A percentile compares a stretch with the other conserved stretches of the same genome.
phyloP scores from a whole-genome alignment of 2,797 vertebrate genomes.

The Antrozous pallidus region DNA sequence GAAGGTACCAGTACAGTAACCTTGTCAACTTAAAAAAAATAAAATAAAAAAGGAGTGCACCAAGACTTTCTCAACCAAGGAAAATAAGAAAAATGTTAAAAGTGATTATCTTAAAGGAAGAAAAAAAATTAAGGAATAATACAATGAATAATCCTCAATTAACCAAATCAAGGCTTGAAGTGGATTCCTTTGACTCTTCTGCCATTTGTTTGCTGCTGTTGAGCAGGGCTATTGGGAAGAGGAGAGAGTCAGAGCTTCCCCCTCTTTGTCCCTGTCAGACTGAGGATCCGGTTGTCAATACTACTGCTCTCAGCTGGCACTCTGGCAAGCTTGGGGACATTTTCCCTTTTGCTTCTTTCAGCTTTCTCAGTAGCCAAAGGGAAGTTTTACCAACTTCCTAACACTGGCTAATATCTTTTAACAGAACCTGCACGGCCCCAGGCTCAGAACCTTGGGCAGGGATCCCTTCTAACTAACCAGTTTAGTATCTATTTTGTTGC shows the following conservation, averaged over 20 bases:
- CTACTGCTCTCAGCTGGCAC: background rate
- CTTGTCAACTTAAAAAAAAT: background rate
- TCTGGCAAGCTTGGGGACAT: background rate
- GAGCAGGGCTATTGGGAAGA: background rate
- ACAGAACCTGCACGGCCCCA: background rate
- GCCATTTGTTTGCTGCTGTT: background rate
- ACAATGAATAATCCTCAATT: background rate
- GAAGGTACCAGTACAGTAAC: background rate
- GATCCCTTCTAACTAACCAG: background rate
- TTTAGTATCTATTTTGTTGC: constrained; percentile 19
- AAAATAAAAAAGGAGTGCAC: no score
- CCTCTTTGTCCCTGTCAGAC: background rate
- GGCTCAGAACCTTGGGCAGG: constrained; percentile 1
- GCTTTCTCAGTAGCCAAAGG: background rate
- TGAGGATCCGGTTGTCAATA: background rate
- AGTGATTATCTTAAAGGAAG: constrained; percentile 7
- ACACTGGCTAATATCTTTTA: background rate
- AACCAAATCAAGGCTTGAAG: background rate
- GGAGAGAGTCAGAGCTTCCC: background rate
- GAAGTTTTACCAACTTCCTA: background rate
- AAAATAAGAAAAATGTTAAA: background rate
- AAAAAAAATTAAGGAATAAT: background rate
- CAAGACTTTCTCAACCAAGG: background rate
- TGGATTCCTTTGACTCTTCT: background rate
- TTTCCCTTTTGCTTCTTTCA: background rate